These are phyloP conservation scores for Echinometra lucunter DNA, from an alignment of 53 echinoderm and acorn worm species.

Conservation along the genomic window DNA sequence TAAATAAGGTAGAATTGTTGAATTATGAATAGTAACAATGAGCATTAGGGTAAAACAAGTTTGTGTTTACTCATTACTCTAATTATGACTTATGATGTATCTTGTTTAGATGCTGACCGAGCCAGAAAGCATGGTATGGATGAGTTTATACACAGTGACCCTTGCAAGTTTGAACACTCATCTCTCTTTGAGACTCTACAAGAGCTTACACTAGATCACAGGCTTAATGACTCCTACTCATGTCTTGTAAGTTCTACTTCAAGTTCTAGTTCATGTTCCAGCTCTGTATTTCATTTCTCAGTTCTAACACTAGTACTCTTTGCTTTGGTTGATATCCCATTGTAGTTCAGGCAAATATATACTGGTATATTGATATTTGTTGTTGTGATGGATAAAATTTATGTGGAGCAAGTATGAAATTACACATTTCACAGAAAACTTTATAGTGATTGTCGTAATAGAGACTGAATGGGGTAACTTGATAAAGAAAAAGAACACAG, in stretches of 20 bases:
- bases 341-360: too few relatives aligned
- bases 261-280: not conserved
- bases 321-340: too few relatives aligned
- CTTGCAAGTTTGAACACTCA: constrained; percentile 91
- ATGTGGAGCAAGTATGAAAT: too few relatives aligned
- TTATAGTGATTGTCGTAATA: too few relatives aligned
- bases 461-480: too few relatives aligned
- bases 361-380: too few relatives aligned
- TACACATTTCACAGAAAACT: too few relatives aligned
- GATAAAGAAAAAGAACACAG: too few relatives aligned
- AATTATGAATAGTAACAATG: not conserved
- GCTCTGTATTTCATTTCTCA: too few relatives aligned
- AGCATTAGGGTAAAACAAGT: not conserved
- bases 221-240: constrained; percentile 97
- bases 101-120: constrained; percentile 89
- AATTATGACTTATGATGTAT: not conserved
- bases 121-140: constrained; percentile 99
- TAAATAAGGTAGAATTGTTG: not conserved
- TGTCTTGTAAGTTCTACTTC: constrained; percentile 85
- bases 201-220: constrained; percentile 94
- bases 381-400: too few relatives aligned
- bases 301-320: too few relatives aligned
- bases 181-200: constrained; percentile 92
- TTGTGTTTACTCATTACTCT: not conserved
- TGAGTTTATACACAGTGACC: constrained; percentile 96